Percentiles rank a stretch among this genome's conserved stretches.
These are phyloP conservation scores for Drosophila sproati DNA, from an alignment of 1,140 invertebrate genomes.

Conservation along the genomic window DNA sequence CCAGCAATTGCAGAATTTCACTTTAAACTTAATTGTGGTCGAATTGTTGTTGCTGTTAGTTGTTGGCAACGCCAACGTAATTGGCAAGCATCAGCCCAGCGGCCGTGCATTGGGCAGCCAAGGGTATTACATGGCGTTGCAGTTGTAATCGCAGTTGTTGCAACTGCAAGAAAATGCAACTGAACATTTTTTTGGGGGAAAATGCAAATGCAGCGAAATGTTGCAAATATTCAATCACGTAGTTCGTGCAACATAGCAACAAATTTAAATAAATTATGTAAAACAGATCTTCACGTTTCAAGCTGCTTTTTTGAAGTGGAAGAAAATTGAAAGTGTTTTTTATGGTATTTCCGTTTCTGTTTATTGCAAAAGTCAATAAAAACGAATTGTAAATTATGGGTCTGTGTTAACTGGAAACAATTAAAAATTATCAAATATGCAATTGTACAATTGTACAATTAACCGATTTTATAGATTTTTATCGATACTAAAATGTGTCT, in stretches of 20 bases:
- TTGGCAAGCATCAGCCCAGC: slow-evolving; percentile 63
- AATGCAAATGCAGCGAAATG: slow-evolving; percentile 67
- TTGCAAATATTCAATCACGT: slow-evolving; percentile 82
- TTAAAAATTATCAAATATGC: slow-evolving; percentile 46
- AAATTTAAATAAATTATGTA: slow-evolving; percentile 82
- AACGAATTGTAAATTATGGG: slow-evolving; percentile 27
- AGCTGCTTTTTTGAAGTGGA: slow-evolving; percentile 33
- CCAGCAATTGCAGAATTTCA: slow-evolving; percentile 80
- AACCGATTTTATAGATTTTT: slow-evolving; percentile 25
- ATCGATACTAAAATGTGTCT: slow-evolving; percentile 5
- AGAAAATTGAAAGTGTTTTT: slow-evolving; percentile 39
- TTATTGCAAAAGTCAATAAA: slow-evolving; percentile 22
- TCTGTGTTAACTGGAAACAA: slow-evolving; percentile 29
- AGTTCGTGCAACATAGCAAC: slow-evolving; percentile 72
- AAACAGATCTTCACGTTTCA: slow-evolving; percentile 53
- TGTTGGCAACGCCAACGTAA: slow-evolving; percentile 53
- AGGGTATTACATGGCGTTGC: slow-evolving; percentile 67
- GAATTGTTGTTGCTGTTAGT: slow-evolving; percentile 36
- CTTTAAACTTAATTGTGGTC: slow-evolving; percentile 73
- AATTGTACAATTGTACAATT: slow-evolving; percentile 43
- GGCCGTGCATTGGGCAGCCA: slow-evolving; percentile 54
- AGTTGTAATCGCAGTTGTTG: slow-evolving; percentile 42
- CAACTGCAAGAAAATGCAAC: slow-evolving; percentile 40
- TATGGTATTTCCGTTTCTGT: slow-evolving; percentile 67
- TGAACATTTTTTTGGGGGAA: slow-evolving; percentile 50